Conservation (phyloP, 2,113 vertebrate genomes). For the Pseudopodoces humilis region DNA sequence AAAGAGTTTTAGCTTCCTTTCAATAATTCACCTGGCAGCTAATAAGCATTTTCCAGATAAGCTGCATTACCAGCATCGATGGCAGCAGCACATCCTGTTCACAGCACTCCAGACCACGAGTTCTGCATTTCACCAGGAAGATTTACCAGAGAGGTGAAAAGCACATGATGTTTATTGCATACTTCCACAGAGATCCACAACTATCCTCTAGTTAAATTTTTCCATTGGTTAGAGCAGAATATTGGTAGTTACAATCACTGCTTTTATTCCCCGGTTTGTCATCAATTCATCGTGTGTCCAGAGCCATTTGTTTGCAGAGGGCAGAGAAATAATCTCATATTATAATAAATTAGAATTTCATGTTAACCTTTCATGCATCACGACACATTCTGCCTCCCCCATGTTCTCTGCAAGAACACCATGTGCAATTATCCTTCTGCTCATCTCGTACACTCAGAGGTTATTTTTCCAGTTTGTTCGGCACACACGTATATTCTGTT, state of each 20-base stretch:
- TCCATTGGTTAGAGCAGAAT: not conserved
- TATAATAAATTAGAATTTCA: not conserved
- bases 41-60: not conserved
- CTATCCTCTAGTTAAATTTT: not conserved
- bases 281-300: not conserved
- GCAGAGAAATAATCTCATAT: not conserved
- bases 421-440: not conserved
- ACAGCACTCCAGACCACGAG: not conserved
- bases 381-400: not conserved
- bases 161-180: not conserved
- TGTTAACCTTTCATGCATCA: not conserved
- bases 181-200: not conserved
- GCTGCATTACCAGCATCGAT: too few species aligned
- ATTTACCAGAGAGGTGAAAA: not conserved
- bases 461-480: not conserved
- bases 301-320: not conserved
- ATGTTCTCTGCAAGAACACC: not conserved
- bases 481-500: not conserved
- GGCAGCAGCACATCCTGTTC: not conserved
- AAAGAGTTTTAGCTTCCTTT: not conserved
- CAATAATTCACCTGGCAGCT: not conserved
- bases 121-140: not conserved
- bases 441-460: not conserved
- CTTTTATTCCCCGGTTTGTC: not conserved
- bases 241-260: not conserved